phyloP scores from a whole-genome alignment of 2,888 invertebrate species.

The Drosophila imparisetae region DNA sequence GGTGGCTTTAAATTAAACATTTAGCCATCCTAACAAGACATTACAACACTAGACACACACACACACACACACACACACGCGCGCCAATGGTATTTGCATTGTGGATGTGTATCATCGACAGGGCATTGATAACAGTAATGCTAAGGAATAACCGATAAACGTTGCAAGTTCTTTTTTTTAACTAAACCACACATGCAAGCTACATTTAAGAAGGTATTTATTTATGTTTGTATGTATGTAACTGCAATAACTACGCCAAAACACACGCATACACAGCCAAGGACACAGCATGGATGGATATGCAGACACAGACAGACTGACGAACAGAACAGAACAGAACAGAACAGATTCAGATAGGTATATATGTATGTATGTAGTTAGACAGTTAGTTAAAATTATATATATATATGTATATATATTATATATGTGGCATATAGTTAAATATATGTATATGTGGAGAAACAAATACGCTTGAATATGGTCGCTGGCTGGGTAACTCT shows the following conservation, averaged over 20 bases:
- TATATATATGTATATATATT: not conserved
- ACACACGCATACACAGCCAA: conserved; percentile 8
- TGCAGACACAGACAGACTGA: conserved; percentile 12
- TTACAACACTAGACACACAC: conserved; percentile 1
- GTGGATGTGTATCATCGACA: conserved; percentile 1
- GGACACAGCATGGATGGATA: not conserved
- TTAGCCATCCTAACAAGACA: not conserved
- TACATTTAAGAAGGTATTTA: conserved; percentile 7
- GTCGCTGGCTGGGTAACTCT: conserved; percentile 20
- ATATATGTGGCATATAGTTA: conserved; percentile 3
- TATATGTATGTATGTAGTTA: conserved; percentile 17
- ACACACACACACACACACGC: conserved; percentile 12
- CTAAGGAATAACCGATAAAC: conserved; percentile 3
- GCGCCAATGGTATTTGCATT: conserved; percentile 1
- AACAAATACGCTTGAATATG: conserved; percentile 15
- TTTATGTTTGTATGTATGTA: not conserved
- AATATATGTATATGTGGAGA: not conserved
- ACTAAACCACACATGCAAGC: conserved; percentile 41
- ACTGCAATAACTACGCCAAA: conserved; percentile 9
- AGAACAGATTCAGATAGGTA: conserved; percentile 26
- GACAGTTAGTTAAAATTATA: conserved; percentile 1
- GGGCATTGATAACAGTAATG: conserved; percentile 1
- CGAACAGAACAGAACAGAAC: conserved; percentile 23
- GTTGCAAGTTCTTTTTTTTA: not conserved
- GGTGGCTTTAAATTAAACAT: conserved; percentile 13